These are phyloP conservation scores for Anthopleura xanthogrammica DNA, from an alignment of 92 coral and sea anemone species.

Conservation along the genomic window DNA sequence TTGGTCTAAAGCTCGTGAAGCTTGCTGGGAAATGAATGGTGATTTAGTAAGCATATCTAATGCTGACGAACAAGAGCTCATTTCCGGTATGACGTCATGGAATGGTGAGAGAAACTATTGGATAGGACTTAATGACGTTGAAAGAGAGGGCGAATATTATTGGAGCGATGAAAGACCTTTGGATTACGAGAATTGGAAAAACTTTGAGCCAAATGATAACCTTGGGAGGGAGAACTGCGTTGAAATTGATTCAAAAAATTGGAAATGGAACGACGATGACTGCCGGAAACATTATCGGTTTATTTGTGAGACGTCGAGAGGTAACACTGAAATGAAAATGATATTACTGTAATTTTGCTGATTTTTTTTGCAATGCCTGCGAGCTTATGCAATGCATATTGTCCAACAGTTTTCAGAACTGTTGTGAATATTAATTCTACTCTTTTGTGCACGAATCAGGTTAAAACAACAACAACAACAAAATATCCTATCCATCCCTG, in stretches of 20 bases:
- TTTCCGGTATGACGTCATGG: conserved; percentile 1
- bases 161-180: conserved; percentile 3
- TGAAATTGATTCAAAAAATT: neutral
- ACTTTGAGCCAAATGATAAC: conserved; percentile 5
- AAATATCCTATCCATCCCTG: too few species aligned
- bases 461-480: too few species aligned
- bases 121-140: conserved; percentile 13
- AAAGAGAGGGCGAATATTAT: conserved; percentile 3
- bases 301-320: conserved; percentile 10
- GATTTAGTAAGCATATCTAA: neutral
- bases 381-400: too few species aligned
- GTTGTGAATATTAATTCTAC: too few species aligned
- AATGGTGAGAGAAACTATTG: neutral
- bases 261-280: conserved; percentile 17
- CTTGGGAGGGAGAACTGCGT: conserved; percentile 21
- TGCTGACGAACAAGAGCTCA: neutral
- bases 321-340: neutral
- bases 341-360: too few species aligned
- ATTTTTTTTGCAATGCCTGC: neutral
- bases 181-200: conserved; percentile 4
- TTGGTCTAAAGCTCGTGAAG: neutral
- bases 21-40: conserved; percentile 9
- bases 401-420: too few species aligned
- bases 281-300: conserved; percentile 6
- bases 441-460: too few species aligned